Conservation (phyloP, 1,140 invertebrate genomes). For the Diorhabda sublineata region DNA sequence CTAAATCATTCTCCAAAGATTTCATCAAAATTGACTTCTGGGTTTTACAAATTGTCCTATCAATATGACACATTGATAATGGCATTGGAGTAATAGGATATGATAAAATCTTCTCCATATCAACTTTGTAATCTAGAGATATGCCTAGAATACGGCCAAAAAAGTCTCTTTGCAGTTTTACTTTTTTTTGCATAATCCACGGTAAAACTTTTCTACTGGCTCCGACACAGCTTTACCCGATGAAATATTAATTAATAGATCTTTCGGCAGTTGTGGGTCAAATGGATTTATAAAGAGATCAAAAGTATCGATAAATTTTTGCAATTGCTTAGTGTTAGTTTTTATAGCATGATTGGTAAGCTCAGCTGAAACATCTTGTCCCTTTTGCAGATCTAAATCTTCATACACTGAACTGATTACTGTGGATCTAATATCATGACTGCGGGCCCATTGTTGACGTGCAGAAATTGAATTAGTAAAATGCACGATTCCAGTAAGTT, state of each 20-base stretch:
- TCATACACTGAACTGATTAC: slow-evolving; percentile 28
- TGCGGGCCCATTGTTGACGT: slow-evolving; percentile 25
- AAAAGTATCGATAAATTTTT: slow-evolving; percentile 24
- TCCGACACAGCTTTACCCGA: not conserved
- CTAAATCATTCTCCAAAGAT: not conserved
- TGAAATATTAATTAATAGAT: slow-evolving; percentile 34
- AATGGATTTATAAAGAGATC: slow-evolving; percentile 31
- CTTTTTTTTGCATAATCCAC: too few species aligned
- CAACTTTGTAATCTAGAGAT: slow-evolving; percentile 20
- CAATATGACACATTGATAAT: slow-evolving; percentile 20
- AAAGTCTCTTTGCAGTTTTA: slow-evolving; percentile 2
- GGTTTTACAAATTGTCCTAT: slow-evolving; percentile 5
- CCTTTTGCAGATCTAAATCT: slow-evolving; percentile 18
- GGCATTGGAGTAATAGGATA: slow-evolving; percentile 21
- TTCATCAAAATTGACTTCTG: not conserved
- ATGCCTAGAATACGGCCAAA: slow-evolving; percentile 5
- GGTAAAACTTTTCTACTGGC: slow-evolving; percentile 27
- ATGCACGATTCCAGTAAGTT: slow-evolving; percentile 31
- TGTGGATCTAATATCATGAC: slow-evolving; percentile 28
- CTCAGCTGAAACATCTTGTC: slow-evolving; percentile 31
- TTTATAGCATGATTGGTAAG: slow-evolving; percentile 12
- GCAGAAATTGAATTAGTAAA: not conserved
- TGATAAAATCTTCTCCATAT: slow-evolving; percentile 18
- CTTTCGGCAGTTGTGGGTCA: slow-evolving; percentile 22
- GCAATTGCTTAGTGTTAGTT: too few species aligned